Base-by-base conservation (phyloP, 2,888 invertebrate genomes). In the Drosophila histrio region DNA sequence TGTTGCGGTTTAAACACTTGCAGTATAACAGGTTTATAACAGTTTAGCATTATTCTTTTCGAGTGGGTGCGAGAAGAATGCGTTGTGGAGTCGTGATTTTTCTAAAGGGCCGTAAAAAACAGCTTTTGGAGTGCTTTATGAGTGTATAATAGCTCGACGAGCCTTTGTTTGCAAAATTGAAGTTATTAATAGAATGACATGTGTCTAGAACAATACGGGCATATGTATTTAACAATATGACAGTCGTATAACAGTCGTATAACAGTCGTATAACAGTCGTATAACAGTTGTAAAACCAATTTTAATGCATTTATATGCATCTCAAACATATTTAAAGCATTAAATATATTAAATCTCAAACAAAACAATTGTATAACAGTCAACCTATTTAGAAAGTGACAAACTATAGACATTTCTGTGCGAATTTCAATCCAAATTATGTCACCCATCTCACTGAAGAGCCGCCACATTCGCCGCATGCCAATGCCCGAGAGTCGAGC, bases 401-500 rank as follows among this genome's bases (percentile, higher is more conserved):
- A 49, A 59, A 11, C 41, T 26, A 34, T 19, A 53, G 50, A 59
- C 43, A 52, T 54, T 49, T 59, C 28, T 41, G 28, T 50, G 58
- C 53, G 34, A 63, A 57, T 60, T 57, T 53, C 43, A 53, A 70
- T 43, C 24, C 21, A 47, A 72, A 73, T 73, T 70, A 61, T 73
- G 73, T 73, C 73, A 73, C 70, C 49, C 46, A 52, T 41, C 49
- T 61, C 53, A 11, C 49, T n/a, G 13, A 22, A 54, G 52, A 56
- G 41, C 24, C 11, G 34, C 15, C 50, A 41, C 58, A 59, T 56
- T 44, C 57, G 36, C 36, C 30, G 66, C 71, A 81, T 78, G 67
- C 70, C 79, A 70, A 75, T 77, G 73, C 53, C 59, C 76, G 52
- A 52, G 32, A 21, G 30, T 38, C 46, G 52, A 43, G 60, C 59